Base-by-base conservation (phyloP, 2,888 invertebrate genomes). In the Heliconius ismenius region DNA sequence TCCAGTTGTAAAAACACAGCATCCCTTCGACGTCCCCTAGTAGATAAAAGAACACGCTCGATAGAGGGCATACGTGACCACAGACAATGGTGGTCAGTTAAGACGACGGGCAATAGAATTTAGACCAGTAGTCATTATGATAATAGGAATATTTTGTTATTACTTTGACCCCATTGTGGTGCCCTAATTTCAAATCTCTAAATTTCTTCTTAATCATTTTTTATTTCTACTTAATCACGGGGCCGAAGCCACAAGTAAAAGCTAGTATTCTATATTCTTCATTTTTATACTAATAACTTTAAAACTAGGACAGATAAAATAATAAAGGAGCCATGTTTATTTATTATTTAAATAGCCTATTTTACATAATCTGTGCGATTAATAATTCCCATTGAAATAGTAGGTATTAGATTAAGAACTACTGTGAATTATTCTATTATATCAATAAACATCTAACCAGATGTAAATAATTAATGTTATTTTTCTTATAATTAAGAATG, bases 1-100 rank as follows among this genome's bases (percentile, higher is more conserved):
- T 89, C 92, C 93, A 93, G 92, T 92, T 93, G 92, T 83, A 91
- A 91, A 86, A 93, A 93, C 92, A 93, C 92, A 93, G 93, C 92
- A 92, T 92, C 90, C 83, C 83, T 79, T 79, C 88, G 83, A 73
- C 76, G 76, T 75, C 75, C 76, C 69, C 75, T 63, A 65, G 36
- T 36, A 75, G 65, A 73, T 68, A 36, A 58, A 76, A 73, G 77
- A 73, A 62, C 36, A 65, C 54, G 15, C 26, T 39, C 28, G 73
- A 79, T 88, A 88, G 90, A 87, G 82, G 82, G 81, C 81, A 86
- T 83, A 92, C 93, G 93, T 93, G 93, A 93, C 92, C 90, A 88
- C 81, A 88, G 88, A 93, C 92, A 93, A 93, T 89, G 78, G 76
- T 82, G 83, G 79, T 82, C 83, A 81, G 80, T 79, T 78, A 74